Base-by-base conservation (phyloP, 2,888 invertebrate genomes). In the Lutraria lutraria region DNA sequence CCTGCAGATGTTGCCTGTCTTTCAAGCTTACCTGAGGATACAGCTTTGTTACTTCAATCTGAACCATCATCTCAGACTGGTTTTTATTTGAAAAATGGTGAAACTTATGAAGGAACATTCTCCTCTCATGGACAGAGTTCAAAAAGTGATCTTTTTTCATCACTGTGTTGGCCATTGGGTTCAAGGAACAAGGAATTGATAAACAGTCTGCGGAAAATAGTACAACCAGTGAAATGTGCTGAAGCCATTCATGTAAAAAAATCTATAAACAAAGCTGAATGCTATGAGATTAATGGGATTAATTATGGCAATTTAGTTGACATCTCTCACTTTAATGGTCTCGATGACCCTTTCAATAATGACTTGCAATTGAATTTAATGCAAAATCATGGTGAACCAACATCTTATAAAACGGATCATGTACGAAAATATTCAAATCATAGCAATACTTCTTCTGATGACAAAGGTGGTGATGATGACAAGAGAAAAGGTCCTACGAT, bases 151-250 rank as follows among this genome's bases (percentile, higher is more conserved):
- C 3, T 76, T n/a, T 13, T 76, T 6, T 76, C 76, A 19, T 76
- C 34, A 31, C 13, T 34, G 76, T 19, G 76, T 34, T 31, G 68
- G 31, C 83, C 83, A 52, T 25, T 76, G 1, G 52, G 54, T 76
- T 25, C 52, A 19, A 72, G 84, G 31, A 84, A 84, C 54, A 76
- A 72, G 43, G 84, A 84, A n/a, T 29, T 76, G 29, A 54, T 84
- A n/a, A 84, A 53, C 68, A 54, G 76, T 54, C 84, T 84, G 0
- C 76, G 63, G 21, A 63, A 68, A 52, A 60, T 83, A 1, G 43
- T 83, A 21, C 52, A 83, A 83, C 83, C 83, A 54, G 31, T 54
- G 3, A 21, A 53, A 31, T 54, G 31, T 84, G 68, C 29, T 52
- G 84, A 84, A 29, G 53, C 29, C 10, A 84, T 84, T 31, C 84